phyloP scores from a whole-genome alignment of 2,888 invertebrate genomes.

The Rhingia rostrata region DNA sequence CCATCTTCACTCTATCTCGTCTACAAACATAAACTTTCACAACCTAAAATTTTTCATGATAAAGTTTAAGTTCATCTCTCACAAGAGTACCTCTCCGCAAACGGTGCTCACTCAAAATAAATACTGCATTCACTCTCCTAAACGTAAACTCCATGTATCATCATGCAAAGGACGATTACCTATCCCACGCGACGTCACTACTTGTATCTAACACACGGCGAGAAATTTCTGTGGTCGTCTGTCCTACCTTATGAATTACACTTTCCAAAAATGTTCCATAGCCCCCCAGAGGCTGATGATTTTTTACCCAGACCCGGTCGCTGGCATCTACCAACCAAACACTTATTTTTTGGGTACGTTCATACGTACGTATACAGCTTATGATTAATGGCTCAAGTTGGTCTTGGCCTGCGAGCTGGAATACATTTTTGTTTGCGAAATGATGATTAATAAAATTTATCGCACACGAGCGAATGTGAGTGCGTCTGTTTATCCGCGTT shows the following conservation, averaged over 20 bases:
- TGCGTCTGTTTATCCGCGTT: conserved; percentile 17
- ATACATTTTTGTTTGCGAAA: conserved; percentile 70
- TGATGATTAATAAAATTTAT: conserved; percentile 74
- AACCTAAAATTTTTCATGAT: conserved; percentile 57
- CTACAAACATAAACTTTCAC: conserved; percentile 8
- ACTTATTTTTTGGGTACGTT: conserved; percentile 59
- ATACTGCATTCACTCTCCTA: conserved; percentile 2
- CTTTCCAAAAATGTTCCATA: conserved; percentile 65
- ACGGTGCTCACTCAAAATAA: conserved; percentile 13
- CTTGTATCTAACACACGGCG: conserved; percentile 11
- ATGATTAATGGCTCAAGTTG: conserved; percentile 72
- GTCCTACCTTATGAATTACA: conserved; percentile 67
- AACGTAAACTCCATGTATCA: conserved; percentile 57
- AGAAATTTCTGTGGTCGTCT: conserved; percentile 45
- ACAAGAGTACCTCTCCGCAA: conserved; percentile 7
- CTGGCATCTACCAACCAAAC: conserved; percentile 31
- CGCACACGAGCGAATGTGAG: conserved; percentile 18
- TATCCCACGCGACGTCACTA: conserved; percentile 52
- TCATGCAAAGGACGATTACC: conserved; percentile 60
- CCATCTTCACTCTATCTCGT: too few relatives aligned
- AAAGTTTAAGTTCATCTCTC: conserved; percentile 64
- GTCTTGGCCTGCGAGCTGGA: conserved; percentile 55
- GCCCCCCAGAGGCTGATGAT: conserved; percentile 23
- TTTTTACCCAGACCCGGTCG: conserved; percentile 27
- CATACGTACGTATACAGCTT: conserved; percentile 26